Conservation (phyloP, 2,888 invertebrate species). For the Pyrochroa serraticornis region DNA sequence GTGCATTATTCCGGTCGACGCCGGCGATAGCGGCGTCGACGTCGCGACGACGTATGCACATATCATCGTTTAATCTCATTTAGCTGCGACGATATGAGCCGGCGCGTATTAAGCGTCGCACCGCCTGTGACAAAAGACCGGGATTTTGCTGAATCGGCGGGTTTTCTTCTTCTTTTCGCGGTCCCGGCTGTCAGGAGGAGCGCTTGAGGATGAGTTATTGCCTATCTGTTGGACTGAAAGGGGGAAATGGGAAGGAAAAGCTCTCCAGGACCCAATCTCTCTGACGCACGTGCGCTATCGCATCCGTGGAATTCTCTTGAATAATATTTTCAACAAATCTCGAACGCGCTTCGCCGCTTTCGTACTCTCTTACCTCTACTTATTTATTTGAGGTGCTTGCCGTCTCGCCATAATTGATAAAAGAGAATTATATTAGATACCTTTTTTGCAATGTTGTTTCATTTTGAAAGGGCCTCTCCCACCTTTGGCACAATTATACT, state of each 20-base stretch:
- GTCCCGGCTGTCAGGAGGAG: slow-evolving; percentile 46
- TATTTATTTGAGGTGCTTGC: slow-evolving; percentile 10
- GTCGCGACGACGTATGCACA: slow-evolving; percentile 40
- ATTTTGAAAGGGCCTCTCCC: too few relatives aligned
- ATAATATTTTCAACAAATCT: slow-evolving; percentile 33
- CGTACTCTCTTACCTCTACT: neutral
- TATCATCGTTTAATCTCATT: slow-evolving; percentile 48
- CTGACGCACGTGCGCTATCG: slow-evolving; percentile 42
- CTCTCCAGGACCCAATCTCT: slow-evolving; percentile 47
- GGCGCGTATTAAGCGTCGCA: slow-evolving; percentile 59
- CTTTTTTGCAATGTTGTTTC: neutral
- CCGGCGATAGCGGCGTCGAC: slow-evolving; percentile 56
- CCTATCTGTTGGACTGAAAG: slow-evolving; percentile 55
- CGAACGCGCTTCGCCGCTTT: slow-evolving; percentile 4
- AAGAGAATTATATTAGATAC: slow-evolving; percentile 18
- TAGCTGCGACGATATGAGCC: slow-evolving; percentile 38
- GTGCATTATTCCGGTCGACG: slow-evolving; percentile 54
- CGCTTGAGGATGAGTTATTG: slow-evolving; percentile 56
- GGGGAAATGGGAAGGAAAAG: slow-evolving; percentile 55
- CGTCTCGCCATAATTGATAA: slow-evolving; percentile 20
- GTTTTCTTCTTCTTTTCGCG: slow-evolving; percentile 58
- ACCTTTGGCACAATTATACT: too few relatives aligned
- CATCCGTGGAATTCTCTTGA: slow-evolving; percentile 25
- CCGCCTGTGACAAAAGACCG: slow-evolving; percentile 63
- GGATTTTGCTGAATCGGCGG: slow-evolving; percentile 60